A percentile compares a stretch with the other conserved stretches of the same genome.
Evolutionary conservation across 92 coral and sea anemone genomes (phyloP).

Genomic region (Epizoanthus illoricatus): DNA sequence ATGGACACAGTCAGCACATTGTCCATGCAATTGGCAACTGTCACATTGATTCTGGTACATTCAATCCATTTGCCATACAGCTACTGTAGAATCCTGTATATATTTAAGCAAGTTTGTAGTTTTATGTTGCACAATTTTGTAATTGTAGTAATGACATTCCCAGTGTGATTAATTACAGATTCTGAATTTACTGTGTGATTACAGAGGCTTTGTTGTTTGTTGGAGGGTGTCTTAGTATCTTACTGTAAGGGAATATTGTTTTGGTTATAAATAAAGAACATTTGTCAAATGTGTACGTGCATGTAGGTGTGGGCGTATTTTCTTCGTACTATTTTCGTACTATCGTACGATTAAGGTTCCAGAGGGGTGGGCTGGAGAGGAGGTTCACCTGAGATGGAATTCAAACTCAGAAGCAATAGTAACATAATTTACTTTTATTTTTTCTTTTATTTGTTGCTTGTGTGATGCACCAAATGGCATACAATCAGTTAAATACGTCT

Average conservation of each 20-base stretch:
- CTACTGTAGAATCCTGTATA: not conserved
- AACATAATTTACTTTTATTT: not conserved
- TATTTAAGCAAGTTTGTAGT: too few species aligned
- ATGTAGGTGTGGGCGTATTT: too few species aligned
- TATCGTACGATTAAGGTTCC: slow-evolving; percentile 44
- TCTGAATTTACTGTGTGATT: not conserved
- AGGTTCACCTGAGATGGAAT: slow-evolving; percentile 92
- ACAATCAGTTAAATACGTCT: not conserved
- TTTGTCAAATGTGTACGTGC: too few species aligned
- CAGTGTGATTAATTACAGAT: too few species aligned
- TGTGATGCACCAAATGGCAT: not conserved
- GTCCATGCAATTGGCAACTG: slow-evolving; percentile 97
- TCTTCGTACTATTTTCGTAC: too few species aligned
- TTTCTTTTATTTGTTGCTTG: not conserved
- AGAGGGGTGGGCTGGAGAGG: slow-evolving; percentile 75
- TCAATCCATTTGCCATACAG: not conserved
- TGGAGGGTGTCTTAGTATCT: too few species aligned
- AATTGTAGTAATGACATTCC: too few species aligned
- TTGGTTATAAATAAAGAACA: too few species aligned
- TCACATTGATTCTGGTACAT: slow-evolving; percentile 91
- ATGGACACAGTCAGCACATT: slow-evolving; percentile 92
- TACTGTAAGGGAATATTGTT: too few species aligned
- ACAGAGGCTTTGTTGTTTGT: not conserved
- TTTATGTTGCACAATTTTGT: too few species aligned
- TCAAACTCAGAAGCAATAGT: slow-evolving; percentile 98